Percentiles rank a stretch among this genome's conserved stretches.
phyloP scores from a whole-genome alignment of 2,797 vertebrate genomes.

The Lates japonicus region DNA sequence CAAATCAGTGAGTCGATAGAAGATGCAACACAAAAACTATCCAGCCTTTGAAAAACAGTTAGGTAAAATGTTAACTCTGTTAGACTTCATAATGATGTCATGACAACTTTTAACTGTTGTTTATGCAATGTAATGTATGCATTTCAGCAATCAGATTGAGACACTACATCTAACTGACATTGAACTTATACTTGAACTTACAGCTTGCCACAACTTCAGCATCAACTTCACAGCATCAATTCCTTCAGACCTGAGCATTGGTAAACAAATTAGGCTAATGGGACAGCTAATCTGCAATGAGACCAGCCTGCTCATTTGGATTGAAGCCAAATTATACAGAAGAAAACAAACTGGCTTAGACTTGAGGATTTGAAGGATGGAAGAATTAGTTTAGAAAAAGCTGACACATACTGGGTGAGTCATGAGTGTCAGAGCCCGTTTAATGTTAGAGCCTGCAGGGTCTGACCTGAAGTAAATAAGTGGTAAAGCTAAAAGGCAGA shows the following conservation, averaged over 20 bases:
- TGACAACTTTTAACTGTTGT: slow-evolving; percentile 21
- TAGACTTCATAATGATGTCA: slow-evolving; percentile 17
- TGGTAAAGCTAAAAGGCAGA: slow-evolving; percentile 38
- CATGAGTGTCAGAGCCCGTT: slow-evolving; percentile 29
- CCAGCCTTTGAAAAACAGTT: slow-evolving; percentile 20
- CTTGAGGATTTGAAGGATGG: background rate
- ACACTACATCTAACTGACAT: background rate
- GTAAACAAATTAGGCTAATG: slow-evolving; percentile 4
- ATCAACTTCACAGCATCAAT: too few species aligned
- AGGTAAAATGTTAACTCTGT: slow-evolving; percentile 33
- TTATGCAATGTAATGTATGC: background rate
- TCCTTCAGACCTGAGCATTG: background rate
- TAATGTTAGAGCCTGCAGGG: slow-evolving; percentile 24
- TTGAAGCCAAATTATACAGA: slow-evolving; percentile 20
- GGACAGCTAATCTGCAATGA: background rate
- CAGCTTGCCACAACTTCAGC: background rate
- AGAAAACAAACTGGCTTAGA: slow-evolving; percentile 23
- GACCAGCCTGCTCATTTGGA: slow-evolving; percentile 3
- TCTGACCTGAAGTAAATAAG: slow-evolving; percentile 37
- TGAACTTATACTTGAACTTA: background rate
- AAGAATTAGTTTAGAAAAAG: slow-evolving; percentile 20
- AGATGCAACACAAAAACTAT: background rate
- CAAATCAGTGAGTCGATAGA: slow-evolving; percentile 49
- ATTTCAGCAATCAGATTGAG: slow-evolving; percentile 13
- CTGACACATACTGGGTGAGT: slow-evolving; percentile 29